Evolutionary conservation across 2,113 vertebrate species (phyloP), one percentile per base, ranked within the genome.

Genomic region (human (Homo sapiens)): DNA sequence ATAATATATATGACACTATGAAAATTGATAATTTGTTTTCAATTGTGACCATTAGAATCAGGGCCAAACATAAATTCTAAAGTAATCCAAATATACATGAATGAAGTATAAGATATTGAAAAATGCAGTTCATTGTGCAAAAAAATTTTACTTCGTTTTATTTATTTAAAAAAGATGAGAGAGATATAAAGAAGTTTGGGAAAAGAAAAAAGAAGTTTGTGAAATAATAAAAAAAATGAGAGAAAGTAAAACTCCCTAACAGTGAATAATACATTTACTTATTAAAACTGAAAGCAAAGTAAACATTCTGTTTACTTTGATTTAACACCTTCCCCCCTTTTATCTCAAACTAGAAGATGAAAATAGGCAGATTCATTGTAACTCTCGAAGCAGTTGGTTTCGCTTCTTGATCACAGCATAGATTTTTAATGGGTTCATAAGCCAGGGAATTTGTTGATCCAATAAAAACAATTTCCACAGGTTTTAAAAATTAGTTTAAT

Each of bases 241-340:
- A 94, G 12, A 48, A 89, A 81, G 25, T 92, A 78, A 85, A 84
- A 68, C 38, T 87, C 13, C 73, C 84, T 94, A 96, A 76, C 43
- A 90, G 45, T 95, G 90, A 97, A 90, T 66, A 95, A 92, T 84
- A 68, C 30, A 38, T 68, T 95, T 90, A 94, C 78, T 95, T 97
- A 97, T 94, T 95, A 95, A 94, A 95, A 68, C 82, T 96, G 96
- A 97, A 97, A 95, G 66, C 50, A 75, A 82, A 96, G 57, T 78
- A 97, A 97, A 96, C 72, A 82, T 80, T n/a, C 61, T 95, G 91
- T 95, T 97, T 95, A 90, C 61, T 96, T 87, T 95, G 88, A 97
- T 97, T 97, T 97, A 97, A 94, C 88, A 90, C 3, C 78, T 57
- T 96, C 52, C 25, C 20, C 12, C 10, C 30, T 90, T 95, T 97